Percentiles rank a stretch among this genome's conserved stretches.
These are phyloP conservation scores for Sarcophaga subvicina DNA, from an alignment of 2,888 invertebrate species.

Conservation along the genomic window DNA sequence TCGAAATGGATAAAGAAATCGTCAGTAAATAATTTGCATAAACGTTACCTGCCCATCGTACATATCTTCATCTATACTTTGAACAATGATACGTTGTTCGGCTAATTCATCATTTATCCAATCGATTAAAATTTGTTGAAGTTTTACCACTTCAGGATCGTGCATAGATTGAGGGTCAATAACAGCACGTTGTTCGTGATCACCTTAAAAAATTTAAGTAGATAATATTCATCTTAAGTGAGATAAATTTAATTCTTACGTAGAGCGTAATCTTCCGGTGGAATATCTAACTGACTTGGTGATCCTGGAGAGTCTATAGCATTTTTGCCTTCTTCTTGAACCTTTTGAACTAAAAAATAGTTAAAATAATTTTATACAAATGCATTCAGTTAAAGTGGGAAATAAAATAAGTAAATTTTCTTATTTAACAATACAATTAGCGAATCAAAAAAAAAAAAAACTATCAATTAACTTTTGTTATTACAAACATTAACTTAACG, in stretches of 20 bases:
- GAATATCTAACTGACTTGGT: slow-evolving; percentile 92
- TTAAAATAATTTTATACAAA: background rate
- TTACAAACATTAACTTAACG: too few relatives aligned
- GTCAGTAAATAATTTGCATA: background rate
- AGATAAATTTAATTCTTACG: slow-evolving; percentile 83
- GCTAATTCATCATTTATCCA: slow-evolving; percentile 99
- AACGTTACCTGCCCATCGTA: slow-evolving; percentile 94
- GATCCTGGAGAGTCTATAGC: slow-evolving; percentile 98
- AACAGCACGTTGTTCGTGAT: slow-evolving; percentile 98
- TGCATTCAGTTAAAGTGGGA: too few relatives aligned
- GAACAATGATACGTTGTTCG: slow-evolving; percentile 97
- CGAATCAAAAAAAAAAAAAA: too few relatives aligned
- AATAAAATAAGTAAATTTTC: too few relatives aligned
- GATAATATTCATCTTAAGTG: background rate
- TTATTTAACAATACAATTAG: too few relatives aligned
- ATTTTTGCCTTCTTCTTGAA: slow-evolving; percentile 97
- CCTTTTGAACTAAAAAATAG: slow-evolving; percentile 90
- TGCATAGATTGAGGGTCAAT: slow-evolving; percentile 94
- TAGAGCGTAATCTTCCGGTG: slow-evolving; percentile 96
- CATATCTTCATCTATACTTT: slow-evolving; percentile 97
- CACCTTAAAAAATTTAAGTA: slow-evolving; percentile 84
- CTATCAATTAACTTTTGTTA: too few relatives aligned
- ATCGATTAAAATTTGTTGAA: slow-evolving; percentile 94
- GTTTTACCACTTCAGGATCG: slow-evolving; percentile 92
- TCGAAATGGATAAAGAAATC: too few relatives aligned